Evolutionary conservation across 2,888 invertebrate genomes (phyloP).

Genomic region (Protophormia terraenovae): DNA sequence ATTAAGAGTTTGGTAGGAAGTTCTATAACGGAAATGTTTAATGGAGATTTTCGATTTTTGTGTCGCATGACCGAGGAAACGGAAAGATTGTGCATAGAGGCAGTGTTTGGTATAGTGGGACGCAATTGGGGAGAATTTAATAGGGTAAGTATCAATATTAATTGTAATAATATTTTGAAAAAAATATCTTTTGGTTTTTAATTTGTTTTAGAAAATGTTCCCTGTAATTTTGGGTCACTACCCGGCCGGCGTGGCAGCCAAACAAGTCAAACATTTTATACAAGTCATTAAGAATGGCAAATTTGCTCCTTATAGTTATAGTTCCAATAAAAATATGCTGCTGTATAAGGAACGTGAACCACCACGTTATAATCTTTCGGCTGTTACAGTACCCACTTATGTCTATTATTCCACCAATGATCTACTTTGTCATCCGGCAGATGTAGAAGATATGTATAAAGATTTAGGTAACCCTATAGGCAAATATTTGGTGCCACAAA

Average conservation of each 20-base stretch:
- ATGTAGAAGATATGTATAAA: slow-evolving; percentile 77
- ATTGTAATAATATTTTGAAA: background rate
- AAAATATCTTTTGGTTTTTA: background rate
- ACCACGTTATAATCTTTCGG: slow-evolving; percentile 82
- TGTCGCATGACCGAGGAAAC: slow-evolving; percentile 79
- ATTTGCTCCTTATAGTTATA: slow-evolving; percentile 83
- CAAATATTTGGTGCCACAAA: slow-evolving; percentile 82
- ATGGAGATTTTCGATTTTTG: slow-evolving; percentile 77
- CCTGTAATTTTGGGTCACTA: slow-evolving; percentile 85
- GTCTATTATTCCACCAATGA: slow-evolving; percentile 84
- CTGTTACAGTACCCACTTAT: slow-evolving; percentile 82
- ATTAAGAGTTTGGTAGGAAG: slow-evolving; percentile 78
- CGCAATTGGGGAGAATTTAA: slow-evolving; percentile 79
- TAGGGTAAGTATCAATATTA: slow-evolving; percentile 71
- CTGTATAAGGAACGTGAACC: slow-evolving; percentile 82
- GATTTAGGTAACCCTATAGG: slow-evolving; percentile 79
- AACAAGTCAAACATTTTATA: slow-evolving; percentile 84
- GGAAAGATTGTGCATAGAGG: slow-evolving; percentile 78
- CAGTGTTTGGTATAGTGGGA: slow-evolving; percentile 79
- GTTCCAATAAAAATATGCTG: slow-evolving; percentile 81
- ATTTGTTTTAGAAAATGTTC: slow-evolving; percentile 82
- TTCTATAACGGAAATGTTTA: slow-evolving; percentile 78
- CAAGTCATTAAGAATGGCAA: slow-evolving; percentile 81
- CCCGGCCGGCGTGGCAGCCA: slow-evolving; percentile 85
- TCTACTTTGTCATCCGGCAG: slow-evolving; percentile 83